A percentile compares a stretch with the other conserved stretches of the same genome.
Evolutionary conservation across 2,797 vertebrate genomes (phyloP).

Genomic region (Hozukius guyotensis): DNA sequence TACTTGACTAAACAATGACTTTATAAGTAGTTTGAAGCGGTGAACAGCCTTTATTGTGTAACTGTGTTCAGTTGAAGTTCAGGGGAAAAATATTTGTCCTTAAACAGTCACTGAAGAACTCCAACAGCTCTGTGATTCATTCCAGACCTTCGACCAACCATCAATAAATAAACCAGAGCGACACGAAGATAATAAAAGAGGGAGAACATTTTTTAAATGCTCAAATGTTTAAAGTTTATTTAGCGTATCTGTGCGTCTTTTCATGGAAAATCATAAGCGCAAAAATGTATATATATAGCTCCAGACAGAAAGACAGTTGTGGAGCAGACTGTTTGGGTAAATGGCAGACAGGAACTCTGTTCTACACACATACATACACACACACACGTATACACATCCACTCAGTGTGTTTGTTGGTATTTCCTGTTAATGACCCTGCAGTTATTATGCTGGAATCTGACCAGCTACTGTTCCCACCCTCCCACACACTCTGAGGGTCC

Average conservation of each 20-base stretch:
- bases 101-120: slow-evolving; percentile 23
- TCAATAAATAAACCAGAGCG: slow-evolving; percentile 43
- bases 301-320: slow-evolving; percentile 38
- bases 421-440: slow-evolving; percentile 70
- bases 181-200: background rate
- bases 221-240: background rate
- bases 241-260: background rate
- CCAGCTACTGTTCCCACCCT: slow-evolving; percentile 60
- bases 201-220: background rate
- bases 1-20: slow-evolving; percentile 29
- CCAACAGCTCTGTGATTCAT: slow-evolving; percentile 33
- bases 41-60: slow-evolving; percentile 3
- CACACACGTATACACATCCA: slow-evolving; percentile 44
- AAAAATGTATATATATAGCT: slow-evolving; percentile 15
- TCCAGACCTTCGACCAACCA: slow-evolving; percentile 35
- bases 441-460: slow-evolving; percentile 63
- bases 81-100: slow-evolving; percentile 28
- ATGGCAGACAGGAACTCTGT: slow-evolving; percentile 53
- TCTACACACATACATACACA: slow-evolving; percentile 39
- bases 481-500: slow-evolving; percentile 27
- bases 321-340: slow-evolving; percentile 33
- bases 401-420: slow-evolving; percentile 67
- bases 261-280: background rate
- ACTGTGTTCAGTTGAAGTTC: slow-evolving; percentile 22
- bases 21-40: slow-evolving; percentile 7